Evolutionary conservation across 1,140 invertebrate species (phyloP), one percentile per base, ranked within the genome.

Genomic region (Euschistus heros): DNA sequence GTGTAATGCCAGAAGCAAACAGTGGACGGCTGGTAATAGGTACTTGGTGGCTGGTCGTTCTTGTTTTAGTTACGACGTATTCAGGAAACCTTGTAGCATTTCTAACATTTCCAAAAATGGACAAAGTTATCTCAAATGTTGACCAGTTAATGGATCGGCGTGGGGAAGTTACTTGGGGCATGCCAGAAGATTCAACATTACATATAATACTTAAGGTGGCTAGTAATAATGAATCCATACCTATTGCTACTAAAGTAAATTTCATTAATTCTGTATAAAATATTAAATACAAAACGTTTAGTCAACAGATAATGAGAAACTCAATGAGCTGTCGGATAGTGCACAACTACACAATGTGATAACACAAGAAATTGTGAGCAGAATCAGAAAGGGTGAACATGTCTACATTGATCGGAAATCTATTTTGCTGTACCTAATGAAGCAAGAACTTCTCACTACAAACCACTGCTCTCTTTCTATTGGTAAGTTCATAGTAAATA

Each of bases 71-170:
- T 0, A 94, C 93, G 2, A 94, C 91, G 0, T 97, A 96, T 75
- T 92, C 89, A 46, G 92, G 92, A 7, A 94, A 92, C 75, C 80
- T 97, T 26, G 92, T 96, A 0, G 93, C 93, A 5, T 94, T 94
- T 73, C 79, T 97, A 10, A 96, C 94, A 0, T 95, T 96, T 73
- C 92, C 92, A 0, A 86, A 88, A 74, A 87, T 91, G 71, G 86
- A 92, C 71, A 80, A 81, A 7, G 81, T 88, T 0, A 83, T 94
- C 0, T 83, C 87, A 6, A 86, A 82, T 0, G 73, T 94, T 0
- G 77, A 83, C 8, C 87, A 92, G 70, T 72, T 94, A 0, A 68
- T 91, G 18, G 76, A 76, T 0, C 80, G 83, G 59, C 78, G 78
- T 50, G 69, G 72, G 8, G 76, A 80, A 0, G 78, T 86, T 15